Percentiles rank a stretch among this genome's conserved stretches.
phyloP scores from a whole-genome alignment of 1,140 invertebrate genomes.

The Brachionus manjavacas region DNA sequence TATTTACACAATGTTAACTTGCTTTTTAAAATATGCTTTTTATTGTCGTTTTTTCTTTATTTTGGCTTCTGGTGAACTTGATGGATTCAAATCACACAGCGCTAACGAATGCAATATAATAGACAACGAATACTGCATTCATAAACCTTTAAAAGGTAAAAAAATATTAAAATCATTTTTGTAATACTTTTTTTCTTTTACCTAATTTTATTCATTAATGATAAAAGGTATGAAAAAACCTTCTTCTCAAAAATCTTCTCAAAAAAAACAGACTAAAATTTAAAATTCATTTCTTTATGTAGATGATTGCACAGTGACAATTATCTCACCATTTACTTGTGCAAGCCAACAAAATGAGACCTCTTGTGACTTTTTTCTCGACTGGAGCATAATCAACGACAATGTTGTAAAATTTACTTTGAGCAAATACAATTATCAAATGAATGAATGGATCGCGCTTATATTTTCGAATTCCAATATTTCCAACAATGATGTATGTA shows the following conservation, averaged over 20 bases:
- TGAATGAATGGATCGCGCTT: constrained; percentile 30
- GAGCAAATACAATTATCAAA: constrained; percentile 31
- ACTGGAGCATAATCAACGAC: constrained; percentile 1
- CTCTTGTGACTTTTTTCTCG: constrained; percentile 36
- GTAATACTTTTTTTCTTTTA: too few species aligned
- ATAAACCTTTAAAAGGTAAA: constrained; percentile 4
- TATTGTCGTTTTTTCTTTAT: background rate
- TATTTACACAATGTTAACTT: background rate
- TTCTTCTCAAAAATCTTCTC: too few species aligned
- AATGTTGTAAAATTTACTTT: constrained; percentile 23
- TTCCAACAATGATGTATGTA: constrained; percentile 1
- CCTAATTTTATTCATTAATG: background rate
- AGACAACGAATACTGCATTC: constrained; percentile 6
- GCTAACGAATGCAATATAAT: constrained; percentile 19
- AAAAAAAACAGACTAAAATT: too few species aligned
- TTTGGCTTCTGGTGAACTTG: background rate
- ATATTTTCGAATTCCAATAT: constrained; percentile 31
- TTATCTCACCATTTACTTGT: constrained; percentile 24
- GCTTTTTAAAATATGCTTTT: background rate
- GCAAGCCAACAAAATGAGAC: constrained; percentile 12
- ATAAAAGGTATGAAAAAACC: too few species aligned
- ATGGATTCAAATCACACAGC: background rate
- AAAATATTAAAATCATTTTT: too few species aligned
- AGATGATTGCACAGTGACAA: constrained; percentile 29
- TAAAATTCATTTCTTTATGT: background rate